These are phyloP conservation scores for Wasmannia auropunctata DNA, from an alignment of 1,140 invertebrate species.

Conservation along the genomic window DNA sequence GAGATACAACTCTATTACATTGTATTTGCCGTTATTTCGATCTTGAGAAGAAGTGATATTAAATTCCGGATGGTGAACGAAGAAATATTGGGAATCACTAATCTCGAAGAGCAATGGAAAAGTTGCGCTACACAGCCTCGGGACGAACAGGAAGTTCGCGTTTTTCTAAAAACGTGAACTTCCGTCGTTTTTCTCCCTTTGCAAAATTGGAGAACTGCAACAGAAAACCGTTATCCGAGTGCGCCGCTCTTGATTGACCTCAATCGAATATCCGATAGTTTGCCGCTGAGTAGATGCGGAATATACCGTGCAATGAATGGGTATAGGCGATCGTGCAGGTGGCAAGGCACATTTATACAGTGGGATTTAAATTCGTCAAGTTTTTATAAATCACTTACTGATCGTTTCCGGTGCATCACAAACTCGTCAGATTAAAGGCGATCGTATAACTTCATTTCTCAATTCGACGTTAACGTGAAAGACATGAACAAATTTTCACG, in stretches of 20 bases:
- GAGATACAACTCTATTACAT: neutral
- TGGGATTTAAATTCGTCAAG: conserved; percentile 12
- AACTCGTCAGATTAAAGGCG: neutral
- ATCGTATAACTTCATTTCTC: neutral
- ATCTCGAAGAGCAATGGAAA: conserved; percentile 21
- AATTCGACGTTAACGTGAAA: neutral
- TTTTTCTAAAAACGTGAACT: conserved; percentile 32
- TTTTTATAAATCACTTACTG: neutral
- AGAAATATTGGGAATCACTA: conserved; percentile 38
- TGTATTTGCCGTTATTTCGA: neutral
- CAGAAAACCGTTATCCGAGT: conserved; percentile 25
- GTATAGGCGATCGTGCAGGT: neutral
- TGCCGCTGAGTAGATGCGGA: conserved; percentile 37
- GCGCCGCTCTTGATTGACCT: conserved; percentile 42
- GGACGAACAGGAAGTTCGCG: neutral
- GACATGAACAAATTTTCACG: neutral
- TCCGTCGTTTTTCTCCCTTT: conserved; percentile 36
- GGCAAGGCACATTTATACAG: conserved; percentile 34
- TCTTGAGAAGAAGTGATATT: neutral
- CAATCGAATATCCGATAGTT: conserved; percentile 57
- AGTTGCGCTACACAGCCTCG: conserved; percentile 2
- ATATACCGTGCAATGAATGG: conserved; percentile 9
- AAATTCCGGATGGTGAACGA: conserved; percentile 1
- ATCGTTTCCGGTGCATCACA: neutral
- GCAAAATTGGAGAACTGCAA: conserved; percentile 50